A percentile compares a stretch with the other conserved stretches of the same genome.
Evolutionary conservation across 2,113 vertebrate genomes (phyloP).

Genomic region (Brachypodius melanocephalos): DNA sequence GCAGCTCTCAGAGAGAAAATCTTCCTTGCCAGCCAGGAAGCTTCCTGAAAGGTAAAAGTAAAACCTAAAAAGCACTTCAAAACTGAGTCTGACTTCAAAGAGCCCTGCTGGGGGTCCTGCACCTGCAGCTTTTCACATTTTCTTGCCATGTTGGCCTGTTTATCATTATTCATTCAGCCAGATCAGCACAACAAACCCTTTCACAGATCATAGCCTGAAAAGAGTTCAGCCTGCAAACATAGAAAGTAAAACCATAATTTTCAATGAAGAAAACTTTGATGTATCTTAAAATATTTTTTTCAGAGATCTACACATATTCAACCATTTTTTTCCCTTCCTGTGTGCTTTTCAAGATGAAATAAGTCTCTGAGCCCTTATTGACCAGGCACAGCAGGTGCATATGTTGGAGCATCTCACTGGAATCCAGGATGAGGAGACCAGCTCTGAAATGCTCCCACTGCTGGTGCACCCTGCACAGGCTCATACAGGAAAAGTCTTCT

Average conservation of each 20-base stretch:
- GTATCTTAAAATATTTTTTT: not conserved
- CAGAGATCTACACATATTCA: not conserved
- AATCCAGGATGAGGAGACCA: not conserved
- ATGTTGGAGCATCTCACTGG: not conserved
- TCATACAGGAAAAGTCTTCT: not conserved
- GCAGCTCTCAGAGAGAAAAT: not conserved
- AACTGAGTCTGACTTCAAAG: not conserved
- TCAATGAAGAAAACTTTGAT: not conserved
- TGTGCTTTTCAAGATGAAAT: not conserved
- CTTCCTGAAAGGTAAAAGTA: not conserved
- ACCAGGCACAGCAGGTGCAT: not conserved
- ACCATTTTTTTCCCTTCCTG: not conserved
- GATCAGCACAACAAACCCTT: not conserved
- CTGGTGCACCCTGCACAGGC: not conserved
- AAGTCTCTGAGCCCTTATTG: not conserved
- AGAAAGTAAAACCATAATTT: not conserved
- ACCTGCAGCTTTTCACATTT: not conserved
- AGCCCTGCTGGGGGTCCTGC: not conserved
- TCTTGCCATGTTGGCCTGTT: not conserved
- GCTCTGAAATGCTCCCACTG: not conserved
- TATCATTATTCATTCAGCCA: not conserved
- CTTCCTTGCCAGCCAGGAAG: not conserved
- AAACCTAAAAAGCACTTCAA: conserved; percentile 2
- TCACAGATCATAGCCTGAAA: not conserved
- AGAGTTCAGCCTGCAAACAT: not conserved